A percentile compares a stretch with the other conserved stretches of the same genome.
Conservation (phyloP, 2,888 invertebrate species). For the Hermodice carunculata region DNA sequence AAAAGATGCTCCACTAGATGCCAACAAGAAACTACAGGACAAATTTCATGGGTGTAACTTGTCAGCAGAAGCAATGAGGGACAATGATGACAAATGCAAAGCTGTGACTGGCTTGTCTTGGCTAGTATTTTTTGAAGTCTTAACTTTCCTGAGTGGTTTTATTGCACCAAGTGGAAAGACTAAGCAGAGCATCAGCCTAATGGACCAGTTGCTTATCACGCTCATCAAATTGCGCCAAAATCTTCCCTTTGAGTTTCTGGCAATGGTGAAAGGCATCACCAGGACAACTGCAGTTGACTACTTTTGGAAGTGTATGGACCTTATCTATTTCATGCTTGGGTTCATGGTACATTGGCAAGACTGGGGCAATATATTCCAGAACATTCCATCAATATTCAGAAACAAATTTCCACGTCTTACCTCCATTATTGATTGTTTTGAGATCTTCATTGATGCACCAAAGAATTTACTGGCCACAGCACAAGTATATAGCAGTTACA, state of each 20-base stretch:
- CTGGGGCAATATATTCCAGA: neutral
- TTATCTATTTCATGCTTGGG: neutral
- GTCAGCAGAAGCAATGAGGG: no score
- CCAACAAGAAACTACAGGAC: no score
- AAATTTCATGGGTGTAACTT: no score
- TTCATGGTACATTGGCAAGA: constrained; percentile 3
- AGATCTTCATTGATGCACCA: constrained; percentile 5
- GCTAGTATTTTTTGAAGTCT: neutral
- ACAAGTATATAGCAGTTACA: neutral
- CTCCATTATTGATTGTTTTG: constrained; percentile 16
- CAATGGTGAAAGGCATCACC: neutral
- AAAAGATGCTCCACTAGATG: no score
- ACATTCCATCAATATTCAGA: neutral
- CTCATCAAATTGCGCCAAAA: neutral
- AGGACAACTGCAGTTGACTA: neutral
- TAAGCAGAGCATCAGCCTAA: neutral
- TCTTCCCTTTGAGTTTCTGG: neutral
- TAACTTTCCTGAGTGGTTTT: neutral
- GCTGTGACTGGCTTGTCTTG: constrained; percentile 6
- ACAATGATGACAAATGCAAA: no score
- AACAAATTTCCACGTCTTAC: neutral
- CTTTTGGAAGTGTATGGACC: constrained; percentile 1
- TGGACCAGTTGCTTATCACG: constrained; percentile 1
- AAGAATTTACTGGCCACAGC: neutral
- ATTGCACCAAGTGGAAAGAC: neutral